Conservation (phyloP, 2,113 vertebrate species). For the Tragelaphus imberbis region DNA sequence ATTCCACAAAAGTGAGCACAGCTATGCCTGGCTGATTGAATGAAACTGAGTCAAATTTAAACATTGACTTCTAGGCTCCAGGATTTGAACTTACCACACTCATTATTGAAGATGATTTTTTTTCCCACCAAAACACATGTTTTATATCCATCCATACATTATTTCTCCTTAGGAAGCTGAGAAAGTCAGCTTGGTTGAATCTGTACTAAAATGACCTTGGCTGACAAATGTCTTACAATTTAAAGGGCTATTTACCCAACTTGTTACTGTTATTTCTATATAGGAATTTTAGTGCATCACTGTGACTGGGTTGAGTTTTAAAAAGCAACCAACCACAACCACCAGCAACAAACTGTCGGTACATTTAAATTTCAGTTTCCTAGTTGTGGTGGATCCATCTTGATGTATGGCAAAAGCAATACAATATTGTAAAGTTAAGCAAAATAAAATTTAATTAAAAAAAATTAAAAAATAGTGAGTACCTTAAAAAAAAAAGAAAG, state of each 20-base stretch:
- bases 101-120: not conserved
- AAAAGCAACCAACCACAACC: not conserved
- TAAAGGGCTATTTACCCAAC: not conserved
- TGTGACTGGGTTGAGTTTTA: not conserved
- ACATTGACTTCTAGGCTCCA: not conserved
- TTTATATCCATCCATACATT: conserved; percentile 1
- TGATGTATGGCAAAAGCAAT: too few relatives aligned
- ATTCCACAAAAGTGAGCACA: conserved; percentile 23
- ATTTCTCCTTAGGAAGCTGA: conserved; percentile 9
- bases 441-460: too few relatives aligned
- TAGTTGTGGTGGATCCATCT: not conserved
- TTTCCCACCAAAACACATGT: not conserved
- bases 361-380: not conserved
- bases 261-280: not conserved
- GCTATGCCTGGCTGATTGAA: not conserved
- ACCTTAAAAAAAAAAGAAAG: not conserved
- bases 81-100: not conserved
- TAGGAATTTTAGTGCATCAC: not conserved
- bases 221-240: not conserved
- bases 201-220: not conserved
- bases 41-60: not conserved
- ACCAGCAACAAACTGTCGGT: not conserved
- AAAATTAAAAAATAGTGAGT: too few relatives aligned
- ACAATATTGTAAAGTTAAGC: too few relatives aligned
- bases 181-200: not conserved